phyloP scores from a whole-genome alignment of 2,797 vertebrate species.

The Heliangelus exortis region DNA sequence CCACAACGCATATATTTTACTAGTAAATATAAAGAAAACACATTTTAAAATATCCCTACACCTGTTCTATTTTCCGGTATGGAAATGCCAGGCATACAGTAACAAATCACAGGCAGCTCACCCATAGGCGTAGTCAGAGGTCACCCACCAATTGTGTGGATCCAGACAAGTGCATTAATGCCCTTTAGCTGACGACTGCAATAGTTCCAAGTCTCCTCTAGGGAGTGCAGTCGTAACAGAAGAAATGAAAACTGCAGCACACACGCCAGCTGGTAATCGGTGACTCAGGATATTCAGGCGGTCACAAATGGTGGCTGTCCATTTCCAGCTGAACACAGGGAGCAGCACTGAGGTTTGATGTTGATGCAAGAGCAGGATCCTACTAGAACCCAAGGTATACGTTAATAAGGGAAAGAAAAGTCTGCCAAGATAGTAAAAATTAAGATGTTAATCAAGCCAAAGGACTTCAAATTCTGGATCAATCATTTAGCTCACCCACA shows the following conservation, averaged over 20 bases:
- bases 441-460: background rate
- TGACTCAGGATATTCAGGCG: slow-evolving; percentile 63
- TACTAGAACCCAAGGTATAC: background rate
- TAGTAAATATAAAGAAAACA: background rate
- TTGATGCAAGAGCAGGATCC: background rate
- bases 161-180: background rate
- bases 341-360: background rate
- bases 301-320: slow-evolving; percentile 35
- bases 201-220: slow-evolving; percentile 61
- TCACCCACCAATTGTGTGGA: background rate
- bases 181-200: slow-evolving; percentile 1
- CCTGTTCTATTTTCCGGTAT: background rate
- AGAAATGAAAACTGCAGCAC: slow-evolving; percentile 43
- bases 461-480: background rate
- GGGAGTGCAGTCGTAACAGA: slow-evolving; percentile 68
- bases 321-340: background rate
- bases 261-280: slow-evolving; percentile 27
- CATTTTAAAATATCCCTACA: background rate
- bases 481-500: background rate
- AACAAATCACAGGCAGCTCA: slow-evolving; percentile 41
- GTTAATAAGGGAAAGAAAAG: background rate
- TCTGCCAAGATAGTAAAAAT: background rate
- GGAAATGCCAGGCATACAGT: slow-evolving; percentile 1
- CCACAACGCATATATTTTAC: background rate
- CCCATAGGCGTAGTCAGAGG: slow-evolving; percentile 2